These are phyloP conservation scores for Hyperopisus bebe DNA, from an alignment of 2,113 vertebrate genomes.

Conservation along the genomic window DNA sequence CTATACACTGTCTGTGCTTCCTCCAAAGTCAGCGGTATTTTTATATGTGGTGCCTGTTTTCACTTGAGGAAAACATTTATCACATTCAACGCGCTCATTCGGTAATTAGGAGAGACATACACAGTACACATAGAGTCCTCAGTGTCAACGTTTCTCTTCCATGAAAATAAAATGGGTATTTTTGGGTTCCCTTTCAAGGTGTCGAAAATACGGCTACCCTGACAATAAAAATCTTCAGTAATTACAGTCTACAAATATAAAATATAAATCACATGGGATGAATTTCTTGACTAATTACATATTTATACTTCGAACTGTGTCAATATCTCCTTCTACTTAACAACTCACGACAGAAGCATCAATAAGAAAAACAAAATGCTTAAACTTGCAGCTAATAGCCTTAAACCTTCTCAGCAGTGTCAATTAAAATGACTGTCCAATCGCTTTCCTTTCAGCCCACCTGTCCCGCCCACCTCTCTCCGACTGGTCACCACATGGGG, in stretches of 20 bases:
- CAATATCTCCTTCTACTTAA: neutral
- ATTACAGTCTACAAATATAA: neutral
- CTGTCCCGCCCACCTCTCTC: neutral
- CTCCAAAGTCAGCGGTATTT: neutral
- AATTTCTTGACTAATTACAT: neutral
- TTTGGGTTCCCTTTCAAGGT: neutral
- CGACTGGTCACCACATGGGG: neutral
- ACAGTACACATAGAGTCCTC: neutral
- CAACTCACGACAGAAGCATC: neutral
- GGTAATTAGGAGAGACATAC: neutral
- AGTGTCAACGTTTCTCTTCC: neutral
- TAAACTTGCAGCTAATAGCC: neutral
- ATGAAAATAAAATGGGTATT: neutral
- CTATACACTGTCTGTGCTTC: neutral
- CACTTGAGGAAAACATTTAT: neutral
- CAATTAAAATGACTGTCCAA: neutral
- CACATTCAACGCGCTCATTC: neutral
- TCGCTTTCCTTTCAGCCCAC: slow-evolving; percentile 22
- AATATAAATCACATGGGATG: neutral
- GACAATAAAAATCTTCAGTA: neutral
- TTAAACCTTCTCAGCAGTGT: neutral
- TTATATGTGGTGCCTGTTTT: neutral
- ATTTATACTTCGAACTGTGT: neutral
- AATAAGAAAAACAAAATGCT: neutral
- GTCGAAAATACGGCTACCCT: neutral